Conservation (phyloP, 2,113 vertebrate genomes). For the Scalopus aquaticus region DNA sequence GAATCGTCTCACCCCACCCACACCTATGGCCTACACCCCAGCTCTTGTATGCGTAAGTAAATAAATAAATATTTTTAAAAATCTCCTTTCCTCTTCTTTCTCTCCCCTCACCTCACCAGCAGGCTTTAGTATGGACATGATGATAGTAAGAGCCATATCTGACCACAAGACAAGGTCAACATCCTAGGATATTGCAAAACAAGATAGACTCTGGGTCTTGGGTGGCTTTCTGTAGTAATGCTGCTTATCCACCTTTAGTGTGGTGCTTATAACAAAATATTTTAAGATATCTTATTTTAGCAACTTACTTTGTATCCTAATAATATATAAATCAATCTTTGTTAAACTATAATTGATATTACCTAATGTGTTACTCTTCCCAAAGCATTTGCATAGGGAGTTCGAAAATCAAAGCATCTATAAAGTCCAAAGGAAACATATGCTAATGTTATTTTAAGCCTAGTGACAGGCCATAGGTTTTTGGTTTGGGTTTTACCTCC, state of each 20-base stretch:
- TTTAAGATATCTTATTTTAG: slow-evolving; percentile 22
- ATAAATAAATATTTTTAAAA: no score
- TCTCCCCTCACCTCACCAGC: background rate
- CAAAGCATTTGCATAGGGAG: background rate
- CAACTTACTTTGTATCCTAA: background rate
- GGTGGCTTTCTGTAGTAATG: background rate
- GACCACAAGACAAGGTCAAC: background rate
- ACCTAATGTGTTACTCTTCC: background rate
- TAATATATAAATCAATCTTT: background rate
- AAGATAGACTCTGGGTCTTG: background rate
- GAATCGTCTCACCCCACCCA: no score
- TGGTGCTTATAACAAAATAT: background rate
- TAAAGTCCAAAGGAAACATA: slow-evolving; percentile 25
- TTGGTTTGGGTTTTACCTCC: background rate
- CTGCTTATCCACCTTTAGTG: background rate
- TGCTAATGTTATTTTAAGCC: background rate
- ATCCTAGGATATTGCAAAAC: background rate
- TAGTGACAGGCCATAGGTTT: background rate
- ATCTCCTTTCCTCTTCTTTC: background rate
- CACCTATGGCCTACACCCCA: no score
- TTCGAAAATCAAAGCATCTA: background rate
- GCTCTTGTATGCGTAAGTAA: no score
- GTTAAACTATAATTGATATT: background rate
- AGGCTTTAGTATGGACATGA: background rate
- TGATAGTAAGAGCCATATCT: background rate